Base-by-base conservation (phyloP, 2,888 invertebrate species). In the Troides aeacus region DNA sequence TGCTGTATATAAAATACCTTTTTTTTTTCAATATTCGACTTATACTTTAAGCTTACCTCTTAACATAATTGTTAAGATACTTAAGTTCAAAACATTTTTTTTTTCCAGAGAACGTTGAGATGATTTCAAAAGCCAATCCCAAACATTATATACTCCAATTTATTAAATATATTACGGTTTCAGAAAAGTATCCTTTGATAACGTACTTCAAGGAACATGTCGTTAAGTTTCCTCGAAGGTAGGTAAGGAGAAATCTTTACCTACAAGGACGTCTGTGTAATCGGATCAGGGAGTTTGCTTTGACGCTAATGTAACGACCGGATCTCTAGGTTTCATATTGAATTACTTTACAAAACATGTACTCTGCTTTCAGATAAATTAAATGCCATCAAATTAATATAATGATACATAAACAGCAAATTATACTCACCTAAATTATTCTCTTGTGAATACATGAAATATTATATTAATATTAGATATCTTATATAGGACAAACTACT, bases 261-360 rank as follows among this genome's bases (percentile, higher is more conserved):
- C 62, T 69, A 18, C 65, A 69, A 64, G 61, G 69, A 65, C 62
- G 59, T 59, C 36, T 30, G 50, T 23, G 57, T 65, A 69, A 69
- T 65, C 62, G 46, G 62, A 69, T 62, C 62, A 58, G 58, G 62
- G 58, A 62, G 58, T 65, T 69, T 66, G 61, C 69, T 69, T 58
- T 46, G 36, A 69, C 65, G 58, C 62, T 65, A 65, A 62, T 65
- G 58, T 65, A 57, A 69, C 58, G 42, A 65, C 62, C 46, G 58
- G 39, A 50, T 69, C 46, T 57, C 36, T 64, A 15, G 50, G 23
- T 50, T 58, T 23, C 36, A n/a, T 64, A 58, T 68, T 39, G 68
- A 64, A 68, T 59, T 63, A 17, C 46, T 59, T 58, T 58, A 42
- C 12, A 57, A 58, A 68, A 58, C 23, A 17, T 63, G 36, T 50